Conservation (phyloP, 2,797 vertebrate genomes). For the Geotrypetes seraphini region DNA sequence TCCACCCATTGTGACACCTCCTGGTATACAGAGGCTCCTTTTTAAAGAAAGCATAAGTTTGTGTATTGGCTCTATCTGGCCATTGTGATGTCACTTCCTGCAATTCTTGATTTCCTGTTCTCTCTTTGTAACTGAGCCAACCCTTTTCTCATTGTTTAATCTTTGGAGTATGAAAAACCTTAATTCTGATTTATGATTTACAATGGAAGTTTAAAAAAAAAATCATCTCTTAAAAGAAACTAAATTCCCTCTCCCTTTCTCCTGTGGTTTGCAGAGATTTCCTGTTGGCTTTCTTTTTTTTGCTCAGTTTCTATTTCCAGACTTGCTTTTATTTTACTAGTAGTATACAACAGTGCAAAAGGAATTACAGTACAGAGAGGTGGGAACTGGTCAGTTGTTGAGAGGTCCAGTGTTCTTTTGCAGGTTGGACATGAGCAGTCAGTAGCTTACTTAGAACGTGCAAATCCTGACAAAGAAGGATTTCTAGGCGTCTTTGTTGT, state of each 20-base stretch:
- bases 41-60: background rate
- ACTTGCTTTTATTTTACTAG: no score
- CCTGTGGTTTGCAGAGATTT: no score
- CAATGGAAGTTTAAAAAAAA: no score
- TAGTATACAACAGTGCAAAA: no score
- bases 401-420: background rate
- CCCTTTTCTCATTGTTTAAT: background rate
- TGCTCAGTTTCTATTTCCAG: no score
- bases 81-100: background rate
- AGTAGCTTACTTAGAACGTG: conserved; percentile 18
- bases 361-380: no score
- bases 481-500: no score
- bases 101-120: background rate
- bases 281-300: no score
- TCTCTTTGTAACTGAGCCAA: background rate
- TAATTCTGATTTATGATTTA: no score
- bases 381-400: background rate
- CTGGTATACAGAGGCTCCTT: conserved; percentile 4
- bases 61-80: background rate
- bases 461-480: no score
- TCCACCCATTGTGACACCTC: conserved; percentile 30
- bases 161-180: background rate
- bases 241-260: no score
- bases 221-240: no score
- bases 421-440: background rate